Evolutionary conservation across 2,113 vertebrate species (phyloP).

Genomic region (Sciurus niger): DNA sequence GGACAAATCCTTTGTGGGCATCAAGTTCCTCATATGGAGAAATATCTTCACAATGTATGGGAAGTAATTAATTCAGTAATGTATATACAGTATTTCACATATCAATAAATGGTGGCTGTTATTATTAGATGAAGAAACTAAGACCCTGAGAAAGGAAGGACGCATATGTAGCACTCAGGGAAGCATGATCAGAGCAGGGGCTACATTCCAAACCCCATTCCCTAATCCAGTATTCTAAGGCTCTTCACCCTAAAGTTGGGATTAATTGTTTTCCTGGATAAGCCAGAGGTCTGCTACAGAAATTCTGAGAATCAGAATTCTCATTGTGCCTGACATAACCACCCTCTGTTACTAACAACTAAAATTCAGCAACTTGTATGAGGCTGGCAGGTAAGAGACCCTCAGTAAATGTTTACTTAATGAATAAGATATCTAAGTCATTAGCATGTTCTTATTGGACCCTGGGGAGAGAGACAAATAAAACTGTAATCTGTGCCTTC

Average conservation of each 20-base stretch:
- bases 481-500: neutral
- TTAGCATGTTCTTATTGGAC: neutral
- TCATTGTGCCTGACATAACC: neutral
- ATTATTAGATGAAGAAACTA: neutral
- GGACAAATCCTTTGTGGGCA: neutral
- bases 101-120: neutral
- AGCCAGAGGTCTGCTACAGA: neutral
- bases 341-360: neutral
- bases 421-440: slow-evolving; percentile 1
- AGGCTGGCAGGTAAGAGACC: neutral
- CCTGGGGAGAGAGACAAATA: neutral
- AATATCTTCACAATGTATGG: neutral
- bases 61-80: neutral
- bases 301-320: neutral
- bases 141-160: neutral
- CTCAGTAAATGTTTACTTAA: neutral
- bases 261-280: neutral
- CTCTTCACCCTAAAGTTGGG: neutral
- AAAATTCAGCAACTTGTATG: neutral
- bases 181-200: neutral
- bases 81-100: neutral
- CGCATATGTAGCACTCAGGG: neutral
- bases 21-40: neutral
- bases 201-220: neutral
- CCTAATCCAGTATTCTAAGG: neutral